Base-by-base conservation (phyloP, 2,888 invertebrate genomes). In the Crematogaster levior region DNA sequence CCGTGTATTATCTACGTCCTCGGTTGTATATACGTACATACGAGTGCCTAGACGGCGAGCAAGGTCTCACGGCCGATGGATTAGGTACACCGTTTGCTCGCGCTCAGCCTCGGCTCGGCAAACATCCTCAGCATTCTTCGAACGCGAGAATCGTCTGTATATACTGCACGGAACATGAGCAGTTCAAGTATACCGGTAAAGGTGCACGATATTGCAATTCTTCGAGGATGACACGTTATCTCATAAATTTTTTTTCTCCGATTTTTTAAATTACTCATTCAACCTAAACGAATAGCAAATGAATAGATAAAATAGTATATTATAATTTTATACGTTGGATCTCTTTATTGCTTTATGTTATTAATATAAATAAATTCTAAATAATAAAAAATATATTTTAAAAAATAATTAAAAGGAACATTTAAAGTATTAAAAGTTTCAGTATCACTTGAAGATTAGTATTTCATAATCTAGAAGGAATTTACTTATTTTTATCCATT, bases 1-100 rank as follows among this genome's bases (percentile, higher is more conserved):
- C 58, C 89, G 84, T 84, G 85, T 86, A 88, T 88, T 91, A 91
- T 89, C 89, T 82, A 84, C 87, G 89, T 88, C 88, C 84, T 60
- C 72, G 86, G 73, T 87, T 83, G 87, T 83, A 86, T 82, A 21
- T 66, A 82, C 74, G 74, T 79, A 84, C 61, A 79, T 40, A 73
- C 60, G 30, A 60, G 65, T 84, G 58, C 68, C 48, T 70, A 56
- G 68, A 66, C 79, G 21, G 68, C 70, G 79, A 51, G 60, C 73
- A 81, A 83, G 87, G 82, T 84, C 77, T 75, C 83, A 85, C 85
- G 81, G 79, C 86, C 87, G 88, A 86, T 75, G 82, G 91, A 88
- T 90, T 91, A 88, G 88, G 84, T 87, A 84, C 85, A 85, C 83
- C 84, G 86, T 86, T 86, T 86, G 86, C 84, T 66, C 84, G 80